phyloP scores from a whole-genome alignment of 2,797 vertebrate genomes.

The Linurgus olivaceus region DNA sequence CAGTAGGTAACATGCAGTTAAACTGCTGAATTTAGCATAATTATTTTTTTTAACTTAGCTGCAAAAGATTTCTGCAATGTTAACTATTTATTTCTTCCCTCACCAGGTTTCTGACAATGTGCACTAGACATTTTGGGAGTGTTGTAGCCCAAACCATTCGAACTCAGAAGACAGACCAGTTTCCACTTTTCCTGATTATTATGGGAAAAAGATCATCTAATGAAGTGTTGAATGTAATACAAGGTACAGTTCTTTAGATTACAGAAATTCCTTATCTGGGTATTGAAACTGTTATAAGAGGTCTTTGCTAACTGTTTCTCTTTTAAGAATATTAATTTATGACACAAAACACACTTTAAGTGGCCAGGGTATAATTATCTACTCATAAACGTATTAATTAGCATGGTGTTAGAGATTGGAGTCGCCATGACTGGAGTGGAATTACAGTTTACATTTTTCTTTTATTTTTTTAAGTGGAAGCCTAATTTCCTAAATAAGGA shows the following conservation, averaged over 20 bases:
- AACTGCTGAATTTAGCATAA: not conserved
- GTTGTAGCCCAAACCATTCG: slow-evolving; percentile 97
- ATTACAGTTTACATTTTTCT: not conserved
- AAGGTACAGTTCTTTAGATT: slow-evolving; percentile 81
- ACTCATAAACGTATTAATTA: not conserved
- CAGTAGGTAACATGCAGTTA: not conserved
- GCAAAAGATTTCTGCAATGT: slow-evolving; percentile 17
- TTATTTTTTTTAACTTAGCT: not conserved
- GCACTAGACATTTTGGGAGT: slow-evolving; percentile 96
- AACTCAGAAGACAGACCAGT: slow-evolving; percentile 98
- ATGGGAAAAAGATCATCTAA: slow-evolving; percentile 99
- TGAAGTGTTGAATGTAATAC: slow-evolving; percentile 98
- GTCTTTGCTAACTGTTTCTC: not conserved
- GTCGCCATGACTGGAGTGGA: not conserved
- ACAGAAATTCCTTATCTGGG: not conserved
- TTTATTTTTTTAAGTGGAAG: not conserved
- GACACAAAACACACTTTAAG: not conserved
- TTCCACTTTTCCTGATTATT: slow-evolving; percentile 96
- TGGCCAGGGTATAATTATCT: not conserved
- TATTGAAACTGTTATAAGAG: not conserved
- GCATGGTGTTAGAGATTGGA: not conserved
- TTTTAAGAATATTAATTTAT: not conserved
- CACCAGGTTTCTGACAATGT: slow-evolving; percentile 93
- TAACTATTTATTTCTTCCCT: not conserved
- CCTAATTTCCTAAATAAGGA: not conserved